Evolutionary conservation across 1,140 invertebrate genomes (phyloP), one percentile per base, ranked within the genome.

Genomic region (Temnothorax nylanderi): DNA sequence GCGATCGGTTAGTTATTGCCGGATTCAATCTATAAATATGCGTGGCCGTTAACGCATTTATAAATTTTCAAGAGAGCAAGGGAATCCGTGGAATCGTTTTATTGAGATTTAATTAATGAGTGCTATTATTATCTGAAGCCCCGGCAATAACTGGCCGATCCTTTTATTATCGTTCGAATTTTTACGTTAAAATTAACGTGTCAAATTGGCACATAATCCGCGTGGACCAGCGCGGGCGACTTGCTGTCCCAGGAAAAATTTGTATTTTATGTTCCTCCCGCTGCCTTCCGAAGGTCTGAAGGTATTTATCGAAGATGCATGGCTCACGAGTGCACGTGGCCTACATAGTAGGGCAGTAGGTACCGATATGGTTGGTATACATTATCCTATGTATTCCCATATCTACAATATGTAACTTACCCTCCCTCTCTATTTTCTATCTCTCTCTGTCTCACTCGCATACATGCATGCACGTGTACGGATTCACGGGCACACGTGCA

Each of bases 221-320:
- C 34, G 67, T n/a, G 26, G 21, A 49, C 56, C 11, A 8, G 13
- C 44, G 6, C 16, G 54, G 41, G 44, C 32, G 87, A 77, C 54
- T 72, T 34, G 54, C 69, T 86, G 74, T 77, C 85, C 26, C 44
- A 44, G 58, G 72, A 64, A 77, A 77, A 87, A 71, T 89, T 80
- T 21, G 64, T 62, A 78, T 32, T 88, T 89, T 87, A 80, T 64
- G 65, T 21, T 1, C 21, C 21, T 21, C 32, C 32, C 32, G 49
- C 65, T 34, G 51, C 49, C 75, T 74, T 32, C 51, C 54, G 56
- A 44, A 64, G 65, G 62, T 76, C 32, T 65, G 54, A 84, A 64
- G 78, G 80, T 85, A 88, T 91, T 91, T 88, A 77, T 62, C 87
- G 84, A 89, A 91, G 90, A 91, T 88, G 82, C 78, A 88, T 87